Base-by-base conservation (phyloP, 2,113 vertebrate genomes). In the Speoplatyrhinus poulsoni region DNA sequence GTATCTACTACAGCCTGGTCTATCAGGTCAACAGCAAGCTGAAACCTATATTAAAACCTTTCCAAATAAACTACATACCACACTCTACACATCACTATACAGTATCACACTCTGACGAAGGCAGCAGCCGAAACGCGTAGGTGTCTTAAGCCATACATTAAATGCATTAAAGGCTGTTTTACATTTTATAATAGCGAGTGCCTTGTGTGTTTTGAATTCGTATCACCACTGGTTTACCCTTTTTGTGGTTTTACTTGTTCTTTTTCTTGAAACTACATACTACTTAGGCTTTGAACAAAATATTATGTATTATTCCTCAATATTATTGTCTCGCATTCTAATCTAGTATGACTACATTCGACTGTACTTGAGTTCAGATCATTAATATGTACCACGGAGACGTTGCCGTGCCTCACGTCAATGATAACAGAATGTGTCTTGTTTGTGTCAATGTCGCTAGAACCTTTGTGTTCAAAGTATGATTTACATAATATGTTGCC, bases 151-250 rank as follows among this genome's bases (percentile, higher is more conserved):
- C 26, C 26, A 82, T 62, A 64, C 9, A 61, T 26, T 41, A 8
- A 26, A 67, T 65, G 75, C 75, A 82, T 84, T 73, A 26, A 26
- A 26, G 70, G 70, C 83, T 68, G 68, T 60, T 74, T 77, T 26
- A 2, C 26, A 26, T 26, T 26, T 26, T 3, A 26, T 26, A 26
- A 26, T 26, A 26, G 26, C 26, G 26, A 26, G 26, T 26, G 26
- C 26, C 2, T 26, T 26, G 26, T 19, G 19, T 26, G 26, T 26
- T 26, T 26, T 26, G 26, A 26, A 26, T 26, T 26, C 26, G 26
- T 26, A 26, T 26, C 26, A 26, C 26, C 26, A 26, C 26, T 26
- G 26, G 26, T 26, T 26, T 26, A 26, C 26, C 26, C 26, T 26
- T 26, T 26, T 26, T 26, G 26, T 26, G 26, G 26, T 26, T 26